Evolutionary conservation across 2,888 invertebrate species (phyloP), one percentile per base, ranked within the genome.

Genomic region (Nomada lathburiana): DNA sequence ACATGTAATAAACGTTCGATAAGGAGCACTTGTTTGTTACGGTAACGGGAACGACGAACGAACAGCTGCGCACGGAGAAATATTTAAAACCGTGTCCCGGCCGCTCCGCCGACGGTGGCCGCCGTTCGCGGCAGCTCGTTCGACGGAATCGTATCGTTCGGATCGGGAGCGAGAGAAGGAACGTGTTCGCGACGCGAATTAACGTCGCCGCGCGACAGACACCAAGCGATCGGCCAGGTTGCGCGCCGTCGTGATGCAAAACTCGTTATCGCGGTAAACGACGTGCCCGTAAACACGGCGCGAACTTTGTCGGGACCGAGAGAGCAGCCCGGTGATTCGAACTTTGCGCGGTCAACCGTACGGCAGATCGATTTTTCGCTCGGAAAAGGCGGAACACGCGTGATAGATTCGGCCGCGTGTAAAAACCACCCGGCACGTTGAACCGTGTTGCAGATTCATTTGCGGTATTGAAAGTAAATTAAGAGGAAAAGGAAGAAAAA

Each of bases 21-120:
- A 83, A 83, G 82, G 57, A 74, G 75, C 74, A 52, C 62, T 76
- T 76, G 82, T 76, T 83, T 75, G 75, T 82, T 82, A 81, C 70
- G 75, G 70, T 67, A 71, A 81, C 81, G 67, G 62, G 50, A 81
- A 70, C 55, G 74, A 65, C 36, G 64, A 18, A 62, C 60, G 57
- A 79, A 81, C 81, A 79, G 73, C 76, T 73, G 72, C 62, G 63
- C 23, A 2, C 53, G 13, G 13, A 23, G 16, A 53, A 52, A 52
- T 57, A 29, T 29, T 55, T n/a, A 42, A 47, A 73, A 73, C 23
- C 44, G 18, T n/a, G 67, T 36, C 52, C 67, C 23, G 42, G 50
- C 23, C 10, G 23, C n/a, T 29, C 23, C 10, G 9, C 26, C 60
- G 57, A 65, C 13, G 26, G 29, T 20, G 29, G 44, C 42, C 18